A percentile compares a stretch with the other conserved stretches of the same genome.
Evolutionary conservation across 2,797 vertebrate species (phyloP).

Genomic region (Acanthiza pusilla): DNA sequence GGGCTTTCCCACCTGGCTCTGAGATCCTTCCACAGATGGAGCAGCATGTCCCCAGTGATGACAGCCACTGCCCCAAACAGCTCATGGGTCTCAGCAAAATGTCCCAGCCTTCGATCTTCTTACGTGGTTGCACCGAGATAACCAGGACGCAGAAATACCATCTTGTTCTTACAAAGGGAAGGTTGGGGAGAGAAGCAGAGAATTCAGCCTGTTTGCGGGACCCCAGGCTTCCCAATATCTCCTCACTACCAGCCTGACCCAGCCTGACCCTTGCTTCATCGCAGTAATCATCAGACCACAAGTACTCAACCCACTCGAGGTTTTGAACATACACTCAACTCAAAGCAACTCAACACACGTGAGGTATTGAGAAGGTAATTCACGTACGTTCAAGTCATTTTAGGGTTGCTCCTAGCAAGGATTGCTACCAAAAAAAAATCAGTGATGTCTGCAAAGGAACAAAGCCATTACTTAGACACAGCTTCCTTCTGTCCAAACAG

Average conservation of each 20-base stretch:
- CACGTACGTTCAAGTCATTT: background rate
- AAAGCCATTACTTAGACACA: background rate
- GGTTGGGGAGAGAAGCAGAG: background rate
- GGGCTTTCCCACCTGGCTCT: slow-evolving; percentile 56
- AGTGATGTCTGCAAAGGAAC: background rate
- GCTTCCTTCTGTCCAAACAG: background rate
- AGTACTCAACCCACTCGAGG: background rate
- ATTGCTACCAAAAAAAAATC: slow-evolving; percentile 22
- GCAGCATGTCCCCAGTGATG: slow-evolving; percentile 10
- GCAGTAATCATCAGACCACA: background rate
- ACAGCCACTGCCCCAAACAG: slow-evolving; percentile 7
- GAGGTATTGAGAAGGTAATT: slow-evolving; percentile 28
- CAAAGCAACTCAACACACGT: slow-evolving; percentile 19
- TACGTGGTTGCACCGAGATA: background rate
- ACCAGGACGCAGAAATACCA: background rate
- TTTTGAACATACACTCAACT: background rate
- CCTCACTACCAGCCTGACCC: background rate
- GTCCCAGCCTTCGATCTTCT: slow-evolving; percentile 43
- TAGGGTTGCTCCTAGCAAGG: slow-evolving; percentile 7
- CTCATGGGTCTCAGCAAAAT: slow-evolving; percentile 43
- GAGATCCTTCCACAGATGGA: slow-evolving; percentile 46
- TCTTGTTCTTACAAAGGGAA: background rate
- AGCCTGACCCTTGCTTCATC: background rate
- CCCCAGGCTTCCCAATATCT: background rate
- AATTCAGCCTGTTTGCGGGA: background rate